Percentiles rank a stretch among this genome's conserved stretches.
These are phyloP conservation scores for Pholis gunnellus DNA, from an alignment of 2,113 vertebrate genomes.

Conservation along the genomic window DNA sequence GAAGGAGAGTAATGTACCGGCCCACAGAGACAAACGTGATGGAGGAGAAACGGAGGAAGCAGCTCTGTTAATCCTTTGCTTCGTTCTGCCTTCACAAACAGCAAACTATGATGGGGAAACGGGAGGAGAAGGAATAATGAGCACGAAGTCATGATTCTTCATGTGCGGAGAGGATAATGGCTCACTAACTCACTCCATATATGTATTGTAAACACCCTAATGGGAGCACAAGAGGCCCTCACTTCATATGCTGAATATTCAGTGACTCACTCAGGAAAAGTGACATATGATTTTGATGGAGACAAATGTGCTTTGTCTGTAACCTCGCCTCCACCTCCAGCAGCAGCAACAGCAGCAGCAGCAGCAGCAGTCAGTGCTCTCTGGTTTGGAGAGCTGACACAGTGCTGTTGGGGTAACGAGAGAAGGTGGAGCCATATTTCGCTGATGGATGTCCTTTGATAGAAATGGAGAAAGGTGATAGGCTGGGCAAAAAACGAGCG, in stretches of 20 bases:
- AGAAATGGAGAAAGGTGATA: conserved; percentile 75
- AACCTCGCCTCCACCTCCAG: conserved; percentile 22
- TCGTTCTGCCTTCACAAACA: conserved; percentile 44
- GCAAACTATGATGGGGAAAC: conserved; percentile 34
- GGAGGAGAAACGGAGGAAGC: conserved; percentile 1
- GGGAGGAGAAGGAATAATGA: conserved; percentile 32
- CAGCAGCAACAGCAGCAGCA: background rate
- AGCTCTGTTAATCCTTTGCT: conserved; percentile 28
- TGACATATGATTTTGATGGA: conserved; percentile 4
- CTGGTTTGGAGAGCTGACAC: conserved; percentile 65
- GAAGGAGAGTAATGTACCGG: background rate
- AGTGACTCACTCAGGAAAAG: conserved; percentile 16
- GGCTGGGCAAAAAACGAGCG: conserved; percentile 62
- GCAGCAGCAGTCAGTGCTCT: conserved; percentile 32
- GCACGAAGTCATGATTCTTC: conserved; percentile 27
- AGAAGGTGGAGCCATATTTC: conserved; percentile 81
- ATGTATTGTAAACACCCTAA: conserved; percentile 16
- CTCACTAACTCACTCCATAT: conserved; percentile 11
- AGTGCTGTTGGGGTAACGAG: conserved; percentile 69
- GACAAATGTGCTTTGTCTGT: conserved; percentile 3
- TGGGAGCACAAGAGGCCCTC: background rate
- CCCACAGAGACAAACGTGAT: conserved; percentile 22
- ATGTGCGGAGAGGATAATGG: conserved; percentile 33
- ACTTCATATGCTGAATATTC: background rate
- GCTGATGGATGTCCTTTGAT: conserved; percentile 81